phyloP scores from a whole-genome alignment of 2,797 vertebrate genomes.

The Pampus argenteus region DNA sequence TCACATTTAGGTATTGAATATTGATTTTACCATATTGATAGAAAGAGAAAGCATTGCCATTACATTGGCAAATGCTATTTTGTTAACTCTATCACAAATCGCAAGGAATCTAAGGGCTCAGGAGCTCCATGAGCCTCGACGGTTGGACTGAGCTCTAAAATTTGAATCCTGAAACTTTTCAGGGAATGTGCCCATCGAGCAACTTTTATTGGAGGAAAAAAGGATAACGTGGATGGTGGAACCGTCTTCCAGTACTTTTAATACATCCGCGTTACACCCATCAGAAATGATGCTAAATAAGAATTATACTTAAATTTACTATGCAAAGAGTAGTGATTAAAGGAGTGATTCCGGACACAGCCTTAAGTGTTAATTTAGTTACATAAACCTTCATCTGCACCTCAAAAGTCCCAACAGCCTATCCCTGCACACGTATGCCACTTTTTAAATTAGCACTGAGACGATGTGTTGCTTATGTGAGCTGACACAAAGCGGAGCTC shows the following conservation, averaged over 20 bases:
- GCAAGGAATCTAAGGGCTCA: too few relatives aligned
- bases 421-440: background rate
- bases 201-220: background rate
- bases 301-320: background rate
- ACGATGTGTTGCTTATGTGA: constrained; percentile 17
- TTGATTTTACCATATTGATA: too few relatives aligned
- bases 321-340: too few relatives aligned
- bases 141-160: background rate
- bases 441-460: background rate
- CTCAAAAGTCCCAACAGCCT: background rate
- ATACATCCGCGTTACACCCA: background rate
- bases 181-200: background rate
- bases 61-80: too few relatives aligned
- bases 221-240: too few relatives aligned
- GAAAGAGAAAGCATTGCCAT: too few relatives aligned
- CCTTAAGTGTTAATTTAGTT: background rate
- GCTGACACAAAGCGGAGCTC: constrained; percentile 25
- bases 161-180: background rate
- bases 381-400: constrained; percentile 3
- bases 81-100: too few relatives aligned
- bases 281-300: background rate
- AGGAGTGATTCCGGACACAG: background rate
- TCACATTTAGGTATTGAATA: too few relatives aligned
- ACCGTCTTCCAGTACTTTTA: too few relatives aligned
- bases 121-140: background rate